A percentile compares a stretch with the other conserved stretches of the same genome.
Conservation (phyloP, 1,140 invertebrate species). For the Latrodectus geometricus region DNA sequence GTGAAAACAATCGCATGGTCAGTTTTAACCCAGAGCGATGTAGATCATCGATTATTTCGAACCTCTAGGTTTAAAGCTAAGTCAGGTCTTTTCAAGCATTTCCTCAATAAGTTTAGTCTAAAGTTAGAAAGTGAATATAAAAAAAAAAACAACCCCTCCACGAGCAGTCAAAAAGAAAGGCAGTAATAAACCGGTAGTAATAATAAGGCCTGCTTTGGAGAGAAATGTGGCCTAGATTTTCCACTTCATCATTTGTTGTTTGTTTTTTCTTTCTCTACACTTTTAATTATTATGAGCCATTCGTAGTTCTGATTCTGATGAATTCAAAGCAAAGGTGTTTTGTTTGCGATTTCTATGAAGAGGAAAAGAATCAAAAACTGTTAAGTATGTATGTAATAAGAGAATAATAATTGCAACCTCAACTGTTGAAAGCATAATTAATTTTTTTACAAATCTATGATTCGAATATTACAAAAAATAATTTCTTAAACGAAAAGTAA, state of each 20-base stretch:
- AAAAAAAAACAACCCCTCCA: neutral
- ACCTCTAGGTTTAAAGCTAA: neutral
- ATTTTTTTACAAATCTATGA: no score
- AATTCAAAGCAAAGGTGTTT: neutral
- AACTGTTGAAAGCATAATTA: no score
- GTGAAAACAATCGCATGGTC: neutral
- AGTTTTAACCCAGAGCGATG: neutral
- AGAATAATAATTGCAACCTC: no score
- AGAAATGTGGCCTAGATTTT: neutral
- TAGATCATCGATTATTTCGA: slow-evolving; percentile 21
- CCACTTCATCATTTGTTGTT: no score
- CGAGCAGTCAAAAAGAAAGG: neutral
- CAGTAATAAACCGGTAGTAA: neutral
- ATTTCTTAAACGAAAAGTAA: no score
- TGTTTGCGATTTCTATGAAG: neutral
- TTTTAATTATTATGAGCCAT: neutral
- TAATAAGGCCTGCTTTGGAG: neutral
- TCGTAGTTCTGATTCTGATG: neutral
- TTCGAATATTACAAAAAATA: no score
- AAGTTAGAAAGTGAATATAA: slow-evolving; percentile 3
- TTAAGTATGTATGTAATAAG: no score
- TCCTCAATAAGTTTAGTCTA: slow-evolving; percentile 21
- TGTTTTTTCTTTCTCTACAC: neutral
- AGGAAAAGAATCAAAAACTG: neutral
- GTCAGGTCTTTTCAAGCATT: neutral